Base-by-base conservation (phyloP, 2,797 vertebrate species). In the Coregonus ussuriensis region DNA sequence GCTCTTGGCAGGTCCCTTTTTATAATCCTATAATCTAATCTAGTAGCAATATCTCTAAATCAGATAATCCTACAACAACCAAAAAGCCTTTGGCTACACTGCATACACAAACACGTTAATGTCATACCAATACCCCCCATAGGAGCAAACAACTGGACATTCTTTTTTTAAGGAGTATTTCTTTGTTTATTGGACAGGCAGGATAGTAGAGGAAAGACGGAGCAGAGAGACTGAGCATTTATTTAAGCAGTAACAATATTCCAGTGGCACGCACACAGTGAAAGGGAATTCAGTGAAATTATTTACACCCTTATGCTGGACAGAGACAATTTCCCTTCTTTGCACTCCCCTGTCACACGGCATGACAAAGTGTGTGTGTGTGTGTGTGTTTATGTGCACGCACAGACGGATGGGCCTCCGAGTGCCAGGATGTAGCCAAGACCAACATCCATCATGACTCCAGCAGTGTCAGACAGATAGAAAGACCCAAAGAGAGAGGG, bases 401-500 rank as follows among this genome's bases (percentile, higher is more conserved):
- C 71, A 11, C 15, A 69, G 80, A 86, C 77, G 82, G 89, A 78
- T 79, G 82, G 85, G 41, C 25, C 65, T 71, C 15, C 2, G 72
- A 77, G 77, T 81, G 79, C 47, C 78, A 69, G 82, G 74, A 78
- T 79, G 83, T 62, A 72, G 79, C 81, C 76, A 74, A 76, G 77
- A 77, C 14, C 4, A 67, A 71, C 47, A 4, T 74, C 76, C 74
- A 71, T 89, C 85, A 85, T 87, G 77, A 74, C 66, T 84, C 81
- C 77, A 82, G 83, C 71, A 79, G 85, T 84, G 87, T 76, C 81
- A 86, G 84, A 83, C 75, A 56, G 62, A 73, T 72, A 62, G 52
- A 31, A 41, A 71, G 71, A 29, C 2, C 41, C 41, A 47, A 2
- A 33, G 33, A 62, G 15, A 76, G 75, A 72, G 31, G 71, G 65